Evolutionary conservation across 1,140 invertebrate genomes (phyloP).

Genomic region (Cotesia typhae): DNA sequence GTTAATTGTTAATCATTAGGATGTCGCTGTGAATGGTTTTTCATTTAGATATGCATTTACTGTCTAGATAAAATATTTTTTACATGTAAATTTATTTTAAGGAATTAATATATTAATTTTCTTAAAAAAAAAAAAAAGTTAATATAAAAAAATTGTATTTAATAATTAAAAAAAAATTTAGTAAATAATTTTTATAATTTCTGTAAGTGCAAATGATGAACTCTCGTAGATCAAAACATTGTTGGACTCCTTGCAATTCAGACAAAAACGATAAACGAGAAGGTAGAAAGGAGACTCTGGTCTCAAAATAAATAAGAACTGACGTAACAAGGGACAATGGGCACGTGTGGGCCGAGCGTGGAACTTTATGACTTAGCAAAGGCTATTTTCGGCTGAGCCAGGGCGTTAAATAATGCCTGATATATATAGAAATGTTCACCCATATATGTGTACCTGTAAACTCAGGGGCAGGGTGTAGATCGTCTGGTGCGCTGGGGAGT

Average conservation of each 20-base stretch:
- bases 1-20: too few species aligned
- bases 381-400: conserved; percentile 20
- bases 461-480: too few species aligned
- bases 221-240: conserved; percentile 2
- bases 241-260: not conserved
- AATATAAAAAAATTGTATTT: too few species aligned
- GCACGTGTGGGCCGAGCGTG: conserved; percentile 32
- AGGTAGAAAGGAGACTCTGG: not conserved
- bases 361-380: conserved; percentile 14
- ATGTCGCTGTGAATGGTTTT: not conserved
- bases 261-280: not conserved
- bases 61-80: too few species aligned
- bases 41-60: too few species aligned
- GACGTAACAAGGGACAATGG: conserved; percentile 21
- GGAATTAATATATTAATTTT: too few species aligned
- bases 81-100: too few species aligned
- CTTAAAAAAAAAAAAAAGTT: too few species aligned
- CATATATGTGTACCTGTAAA: conserved; percentile 13
- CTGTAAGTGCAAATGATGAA: too few species aligned
- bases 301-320: not conserved
- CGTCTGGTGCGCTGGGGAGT: conserved; percentile 3
- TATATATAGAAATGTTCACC: not conserved
- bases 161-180: too few species aligned
- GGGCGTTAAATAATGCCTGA: conserved; percentile 14
- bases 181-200: too few species aligned